These are phyloP conservation scores for Bugulina stolonifera DNA, from an alignment of 2,888 invertebrate species.

Conservation along the genomic window DNA sequence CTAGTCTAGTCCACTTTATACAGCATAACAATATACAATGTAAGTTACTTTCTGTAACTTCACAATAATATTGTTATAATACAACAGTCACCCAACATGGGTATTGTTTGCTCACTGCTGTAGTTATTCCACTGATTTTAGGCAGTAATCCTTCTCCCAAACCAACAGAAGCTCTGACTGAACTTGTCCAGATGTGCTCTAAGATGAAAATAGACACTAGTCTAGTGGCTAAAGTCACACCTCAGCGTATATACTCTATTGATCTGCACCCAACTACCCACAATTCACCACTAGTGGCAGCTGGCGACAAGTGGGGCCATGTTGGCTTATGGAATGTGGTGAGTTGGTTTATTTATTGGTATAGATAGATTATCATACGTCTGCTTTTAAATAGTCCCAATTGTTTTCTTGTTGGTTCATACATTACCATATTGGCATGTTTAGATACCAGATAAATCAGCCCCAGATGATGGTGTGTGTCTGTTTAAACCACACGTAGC, in stretches of 20 bases:
- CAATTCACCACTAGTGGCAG: conserved; percentile 44
- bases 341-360: too few relatives aligned
- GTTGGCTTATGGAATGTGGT: conserved; percentile 50
- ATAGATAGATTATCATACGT: too few relatives aligned
- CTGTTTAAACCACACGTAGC: conserved; percentile 45
- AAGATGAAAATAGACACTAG: conserved; percentile 34
- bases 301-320: conserved; percentile 52
- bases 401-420: background rate
- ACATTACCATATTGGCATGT: background rate
- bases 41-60: too few relatives aligned
- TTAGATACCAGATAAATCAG: conserved; percentile 21
- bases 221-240: conserved; percentile 46
- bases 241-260: conserved; percentile 48
- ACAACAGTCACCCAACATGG: too few relatives aligned
- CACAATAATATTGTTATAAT: too few relatives aligned
- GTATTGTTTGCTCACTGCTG: too few relatives aligned
- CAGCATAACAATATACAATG: too few relatives aligned
- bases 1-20: too few relatives aligned
- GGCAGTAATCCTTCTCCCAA: too few relatives aligned
- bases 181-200: conserved; percentile 32
- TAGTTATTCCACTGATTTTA: too few relatives aligned
- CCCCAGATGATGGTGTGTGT: conserved; percentile 37
- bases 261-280: conserved; percentile 47
- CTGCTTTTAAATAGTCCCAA: too few relatives aligned
- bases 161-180: background rate